Evolutionary conservation across 2,888 invertebrate species (phyloP), one percentile per base, ranked within the genome.

Genomic region (Cheilosia vulpina): DNA sequence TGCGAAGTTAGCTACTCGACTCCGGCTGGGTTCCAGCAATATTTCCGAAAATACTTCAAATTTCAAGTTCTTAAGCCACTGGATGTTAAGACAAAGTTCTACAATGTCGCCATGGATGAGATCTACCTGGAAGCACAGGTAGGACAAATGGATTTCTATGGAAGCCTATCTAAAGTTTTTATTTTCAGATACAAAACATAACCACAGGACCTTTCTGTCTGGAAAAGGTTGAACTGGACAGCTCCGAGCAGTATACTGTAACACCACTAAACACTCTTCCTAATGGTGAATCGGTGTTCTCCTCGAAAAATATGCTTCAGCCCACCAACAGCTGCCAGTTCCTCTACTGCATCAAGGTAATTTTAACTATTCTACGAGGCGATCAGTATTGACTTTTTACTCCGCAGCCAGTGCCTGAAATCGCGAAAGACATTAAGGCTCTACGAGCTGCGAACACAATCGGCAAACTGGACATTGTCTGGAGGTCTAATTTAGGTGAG

Each of bases 21-120:
- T 41, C 94, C 95, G 63, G 94, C 94, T 81, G 95, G 95, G 72
- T 95, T 96, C 88, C 93, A 95, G 41, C 95, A 97, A 91, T 96
- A 97, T 87, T 98, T 99, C 90, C 94, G 98, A 88, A 99, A 99
- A 92, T 99, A 98, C 92, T 99, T 99, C 92, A 99, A 99, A 93
- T 99, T 99, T 92, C 96, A 98, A 94, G 99, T 99, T 0, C 94
- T 98, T 89, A 99, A 99, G 91, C 99, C 99, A 3, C 93, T 99
- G 60, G 99, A 99, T 94, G 98, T 99, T 0, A 98, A 99, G 93
- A 99, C 99, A 0, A 99, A 99, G 91, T 98, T 99, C 93, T 99
- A 98, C 91, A 98, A 98, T 94, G 97, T 98, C 1, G 98, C 95
- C 91, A 95, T 95, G 87, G 96, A 96, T 93, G 95, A 95, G 93